Percentiles rank a stretch among this genome's conserved stretches.
phyloP scores from a whole-genome alignment of 2,888 invertebrate species.

The Eilema caniola region DNA sequence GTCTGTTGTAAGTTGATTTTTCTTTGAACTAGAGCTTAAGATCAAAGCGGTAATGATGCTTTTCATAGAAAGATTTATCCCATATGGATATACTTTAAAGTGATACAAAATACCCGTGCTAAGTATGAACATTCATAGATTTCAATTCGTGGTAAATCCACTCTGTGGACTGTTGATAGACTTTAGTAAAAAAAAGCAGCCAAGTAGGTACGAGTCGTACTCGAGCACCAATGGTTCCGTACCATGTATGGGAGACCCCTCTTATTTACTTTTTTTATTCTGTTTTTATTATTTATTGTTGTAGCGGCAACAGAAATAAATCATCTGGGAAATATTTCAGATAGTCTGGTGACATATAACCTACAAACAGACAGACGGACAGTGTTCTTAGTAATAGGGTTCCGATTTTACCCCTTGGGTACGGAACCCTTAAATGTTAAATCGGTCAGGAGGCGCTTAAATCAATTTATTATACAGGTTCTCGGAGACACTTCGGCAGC shows the following conservation, averaged over 20 bases:
- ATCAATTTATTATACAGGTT: conserved; percentile 85
- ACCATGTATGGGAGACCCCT: too few relatives aligned
- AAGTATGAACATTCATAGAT: not conserved
- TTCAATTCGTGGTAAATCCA: conserved; percentile 57
- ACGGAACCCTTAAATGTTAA: conserved; percentile 63
- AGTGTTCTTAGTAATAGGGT: too few relatives aligned
- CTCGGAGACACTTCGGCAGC: conserved; percentile 75
- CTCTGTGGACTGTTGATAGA: conserved; percentile 65
- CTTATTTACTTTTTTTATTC: too few relatives aligned
- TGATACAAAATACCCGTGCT: not conserved
- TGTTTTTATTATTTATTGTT: too few relatives aligned
- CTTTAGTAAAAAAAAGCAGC: conserved; percentile 58
- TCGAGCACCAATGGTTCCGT: too few relatives aligned
- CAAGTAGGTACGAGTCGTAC: too few relatives aligned
- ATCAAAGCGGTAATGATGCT: conserved; percentile 8
- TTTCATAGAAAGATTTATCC: not conserved
- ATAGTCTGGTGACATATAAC: too few relatives aligned
- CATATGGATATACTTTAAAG: not conserved
- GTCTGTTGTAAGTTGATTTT: conserved; percentile 23
- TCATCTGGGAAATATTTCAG: too few relatives aligned
- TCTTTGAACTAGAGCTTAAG: conserved; percentile 13
- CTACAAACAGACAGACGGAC: too few relatives aligned
- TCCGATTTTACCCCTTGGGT: too few relatives aligned
- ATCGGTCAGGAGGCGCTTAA: conserved; percentile 84
- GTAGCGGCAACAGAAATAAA: too few relatives aligned